phyloP scores from a whole-genome alignment of 1,140 invertebrate genomes.

The Thaumatotibia leucotreta region DNA sequence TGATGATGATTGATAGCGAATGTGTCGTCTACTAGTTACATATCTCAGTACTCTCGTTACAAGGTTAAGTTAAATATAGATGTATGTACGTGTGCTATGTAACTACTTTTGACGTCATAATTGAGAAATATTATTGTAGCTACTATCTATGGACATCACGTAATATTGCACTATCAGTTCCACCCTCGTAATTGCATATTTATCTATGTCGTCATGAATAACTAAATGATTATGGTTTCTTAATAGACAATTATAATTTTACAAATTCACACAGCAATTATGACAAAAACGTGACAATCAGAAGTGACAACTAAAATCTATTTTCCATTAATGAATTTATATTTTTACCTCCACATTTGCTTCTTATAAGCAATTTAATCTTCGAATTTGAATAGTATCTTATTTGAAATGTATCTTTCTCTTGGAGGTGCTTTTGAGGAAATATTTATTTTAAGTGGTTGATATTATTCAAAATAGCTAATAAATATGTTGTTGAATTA shows the following conservation, averaged over 20 bases:
- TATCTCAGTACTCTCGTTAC: too few relatives aligned
- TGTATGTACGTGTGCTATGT: not conserved
- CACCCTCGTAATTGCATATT: not conserved
- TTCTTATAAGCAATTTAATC: too few relatives aligned
- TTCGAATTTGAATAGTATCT: too few relatives aligned
- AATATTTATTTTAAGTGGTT: too few relatives aligned
- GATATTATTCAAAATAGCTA: too few relatives aligned
- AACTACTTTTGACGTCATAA: not conserved
- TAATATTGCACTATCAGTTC: not conserved
- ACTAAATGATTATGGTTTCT: not conserved
- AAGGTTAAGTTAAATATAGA: not conserved
- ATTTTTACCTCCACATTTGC: too few relatives aligned
- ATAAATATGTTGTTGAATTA: too few relatives aligned
- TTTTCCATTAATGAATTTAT: too few relatives aligned
- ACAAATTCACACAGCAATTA: not conserved
- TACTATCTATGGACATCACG: not conserved
- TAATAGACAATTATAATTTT: not conserved
- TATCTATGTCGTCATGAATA: not conserved
- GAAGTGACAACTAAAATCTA: not conserved
- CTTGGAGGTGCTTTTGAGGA: too few relatives aligned
- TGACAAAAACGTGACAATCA: not conserved
- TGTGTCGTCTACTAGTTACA: not conserved
- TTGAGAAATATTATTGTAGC: not conserved
- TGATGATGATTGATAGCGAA: slow-evolving; percentile 47
- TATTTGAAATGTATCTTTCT: too few relatives aligned